A percentile compares a stretch with the other conserved stretches of the same genome.
Evolutionary conservation across 1,140 invertebrate genomes (phyloP).

Genomic region (Drosophila sechellia): DNA sequence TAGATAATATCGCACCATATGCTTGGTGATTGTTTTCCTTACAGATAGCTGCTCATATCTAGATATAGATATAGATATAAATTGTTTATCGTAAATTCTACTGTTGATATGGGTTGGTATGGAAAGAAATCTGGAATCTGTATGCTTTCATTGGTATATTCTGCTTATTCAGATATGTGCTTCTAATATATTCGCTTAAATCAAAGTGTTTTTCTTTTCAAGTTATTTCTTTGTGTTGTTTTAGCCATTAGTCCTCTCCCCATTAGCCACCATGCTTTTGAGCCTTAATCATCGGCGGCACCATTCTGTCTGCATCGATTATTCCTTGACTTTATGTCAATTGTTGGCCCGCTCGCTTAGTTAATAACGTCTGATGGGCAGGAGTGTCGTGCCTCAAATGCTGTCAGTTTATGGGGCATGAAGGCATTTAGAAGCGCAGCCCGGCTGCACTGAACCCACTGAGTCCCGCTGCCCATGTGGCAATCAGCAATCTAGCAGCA

Average conservation of each 20-base stretch:
- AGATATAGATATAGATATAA: no score
- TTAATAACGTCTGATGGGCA: constrained; percentile 60
- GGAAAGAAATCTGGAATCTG: background rate
- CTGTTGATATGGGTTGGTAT: no score
- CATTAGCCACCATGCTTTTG: background rate
- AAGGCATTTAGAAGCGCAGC: constrained; percentile 74
- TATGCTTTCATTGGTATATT: no score
- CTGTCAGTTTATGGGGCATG: constrained; percentile 73
- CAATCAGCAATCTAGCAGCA: constrained; percentile 35
- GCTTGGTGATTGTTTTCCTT: constrained; percentile 9
- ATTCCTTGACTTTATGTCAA: constrained; percentile 39
- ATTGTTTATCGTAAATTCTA: background rate
- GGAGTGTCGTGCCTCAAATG: constrained; percentile 44
- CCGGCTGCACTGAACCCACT: constrained; percentile 45
- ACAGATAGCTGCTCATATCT: background rate
- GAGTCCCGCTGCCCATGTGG: background rate
- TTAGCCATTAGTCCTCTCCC: background rate
- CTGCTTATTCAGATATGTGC: no score
- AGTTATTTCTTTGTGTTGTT: background rate
- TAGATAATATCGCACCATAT: constrained; percentile 55
- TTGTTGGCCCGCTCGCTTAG: constrained; percentile 37
- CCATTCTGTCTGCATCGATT: constrained; percentile 21
- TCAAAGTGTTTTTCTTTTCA: background rate
- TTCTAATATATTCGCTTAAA: no score
- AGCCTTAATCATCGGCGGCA: constrained; percentile 9